phyloP scores from a whole-genome alignment of 2,113 vertebrate species.

The Forbesichthys agassizii region DNA sequence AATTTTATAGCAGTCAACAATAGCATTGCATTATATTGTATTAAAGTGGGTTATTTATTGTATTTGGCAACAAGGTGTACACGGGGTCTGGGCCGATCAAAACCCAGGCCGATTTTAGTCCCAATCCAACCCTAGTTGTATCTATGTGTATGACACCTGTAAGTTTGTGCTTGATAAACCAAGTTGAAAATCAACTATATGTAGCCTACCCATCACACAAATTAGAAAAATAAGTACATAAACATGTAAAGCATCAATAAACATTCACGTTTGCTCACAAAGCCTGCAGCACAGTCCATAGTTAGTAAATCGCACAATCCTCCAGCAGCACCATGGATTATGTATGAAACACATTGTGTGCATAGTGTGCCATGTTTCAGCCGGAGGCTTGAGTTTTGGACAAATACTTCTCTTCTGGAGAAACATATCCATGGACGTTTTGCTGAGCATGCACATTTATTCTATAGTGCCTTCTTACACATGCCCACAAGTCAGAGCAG shows the following conservation, averaged over 20 bases:
- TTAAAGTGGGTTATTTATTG: too few species aligned
- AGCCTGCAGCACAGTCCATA: not conserved
- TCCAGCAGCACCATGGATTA: constrained; percentile 1
- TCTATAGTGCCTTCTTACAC: not conserved
- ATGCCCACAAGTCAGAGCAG: not conserved
- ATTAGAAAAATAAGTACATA: not conserved
- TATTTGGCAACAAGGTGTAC: too few species aligned
- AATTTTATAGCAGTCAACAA: too few species aligned
- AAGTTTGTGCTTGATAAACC: too few species aligned
- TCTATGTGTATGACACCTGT: too few species aligned
- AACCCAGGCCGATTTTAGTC: too few species aligned
- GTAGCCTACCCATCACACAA: too few species aligned
- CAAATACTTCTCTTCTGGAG: not conserved
- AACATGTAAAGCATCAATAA: not conserved
- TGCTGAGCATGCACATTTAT: not conserved
- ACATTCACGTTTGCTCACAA: not conserved
- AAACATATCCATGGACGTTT: not conserved
- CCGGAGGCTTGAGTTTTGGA: not conserved
- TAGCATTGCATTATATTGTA: too few species aligned
- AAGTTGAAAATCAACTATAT: too few species aligned
- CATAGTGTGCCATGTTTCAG: not conserved
- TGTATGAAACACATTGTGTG: constrained; percentile 13
- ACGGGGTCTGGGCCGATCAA: too few species aligned
- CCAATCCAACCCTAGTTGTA: too few species aligned
- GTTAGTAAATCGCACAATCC: not conserved